Percentiles rank a stretch among this genome's conserved stretches.
Evolutionary conservation across 92 coral and sea anemone species (phyloP).

Genomic region (Zoanthus gigantus): DNA sequence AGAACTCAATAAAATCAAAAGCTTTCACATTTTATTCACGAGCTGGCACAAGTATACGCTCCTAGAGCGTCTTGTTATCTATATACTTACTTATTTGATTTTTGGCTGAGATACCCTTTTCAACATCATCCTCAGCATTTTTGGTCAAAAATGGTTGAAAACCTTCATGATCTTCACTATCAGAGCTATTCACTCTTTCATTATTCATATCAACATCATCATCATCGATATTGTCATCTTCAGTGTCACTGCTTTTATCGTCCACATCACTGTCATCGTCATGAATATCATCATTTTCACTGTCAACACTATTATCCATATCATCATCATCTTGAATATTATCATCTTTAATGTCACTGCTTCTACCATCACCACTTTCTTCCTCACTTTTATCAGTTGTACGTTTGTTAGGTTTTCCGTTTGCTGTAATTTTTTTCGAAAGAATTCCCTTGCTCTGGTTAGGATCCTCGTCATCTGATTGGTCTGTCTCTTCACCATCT

Average conservation of each 20-base stretch:
- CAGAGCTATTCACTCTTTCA: conserved; percentile 10
- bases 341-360: not conserved
- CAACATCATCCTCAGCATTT: conserved; percentile 74
- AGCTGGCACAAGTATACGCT: too few species aligned
- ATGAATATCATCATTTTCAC: not conserved
- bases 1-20: too few species aligned
- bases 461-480: not conserved
- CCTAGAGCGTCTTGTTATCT: too few species aligned
- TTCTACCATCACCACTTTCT: conserved; percentile 19
- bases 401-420: not conserved
- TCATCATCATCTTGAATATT: conserved; percentile 39
- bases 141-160: conserved; percentile 70
- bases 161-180: conserved; percentile 43
- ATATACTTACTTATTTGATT: conserved; percentile 79
- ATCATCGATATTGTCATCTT: conserved; percentile 32
- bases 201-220: conserved; percentile 46
- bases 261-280: not conserved
- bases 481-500: not conserved
- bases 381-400: not conserved
- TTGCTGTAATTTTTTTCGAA: not conserved
- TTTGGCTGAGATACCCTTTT: conserved; percentile 89
- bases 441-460: not conserved
- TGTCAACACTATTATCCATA: not conserved
- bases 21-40: too few species aligned
- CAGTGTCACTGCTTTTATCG: conserved; percentile 5